Conservation (phyloP, 2,888 invertebrate species). For the Dolomedes plantarius region DNA sequence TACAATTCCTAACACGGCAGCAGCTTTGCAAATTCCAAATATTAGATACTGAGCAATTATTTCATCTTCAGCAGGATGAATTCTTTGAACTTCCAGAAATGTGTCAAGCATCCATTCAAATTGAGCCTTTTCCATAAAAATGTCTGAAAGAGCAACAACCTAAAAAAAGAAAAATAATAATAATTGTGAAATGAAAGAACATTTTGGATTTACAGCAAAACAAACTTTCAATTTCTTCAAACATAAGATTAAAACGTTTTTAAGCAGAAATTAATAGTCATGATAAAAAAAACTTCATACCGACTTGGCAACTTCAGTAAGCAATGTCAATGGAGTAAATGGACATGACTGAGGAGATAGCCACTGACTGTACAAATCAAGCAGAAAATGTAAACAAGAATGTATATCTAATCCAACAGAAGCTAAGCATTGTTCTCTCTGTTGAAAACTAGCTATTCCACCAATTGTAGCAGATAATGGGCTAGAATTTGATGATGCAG, state of each 20-base stretch:
- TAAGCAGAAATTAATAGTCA: no score
- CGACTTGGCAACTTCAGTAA: slow-evolving; percentile 78
- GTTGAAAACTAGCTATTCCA: slow-evolving; percentile 69
- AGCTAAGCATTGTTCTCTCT: slow-evolving; percentile 74
- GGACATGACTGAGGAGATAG: slow-evolving; percentile 79
- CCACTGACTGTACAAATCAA: slow-evolving; percentile 92
- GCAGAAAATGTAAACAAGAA: slow-evolving; percentile 93
- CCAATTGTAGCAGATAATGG: slow-evolving; percentile 52
- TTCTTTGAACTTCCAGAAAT: slow-evolving; percentile 82
- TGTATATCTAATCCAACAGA: slow-evolving; percentile 86
- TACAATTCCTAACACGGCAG: slow-evolving; percentile 82
- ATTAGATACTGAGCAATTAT: slow-evolving; percentile 84
- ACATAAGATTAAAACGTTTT: no score
- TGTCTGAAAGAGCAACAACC: slow-evolving; percentile 85
- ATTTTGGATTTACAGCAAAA: no score
- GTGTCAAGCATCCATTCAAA: slow-evolving; percentile 87
- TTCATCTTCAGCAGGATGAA: slow-evolving; percentile 85
- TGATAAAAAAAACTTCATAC: slow-evolving; percentile 78
- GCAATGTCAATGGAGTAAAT: slow-evolving; percentile 76
- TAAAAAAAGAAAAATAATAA: slow-evolving; percentile 41
- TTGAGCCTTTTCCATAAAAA: slow-evolving; percentile 83
- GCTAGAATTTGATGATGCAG: slow-evolving; percentile 70
- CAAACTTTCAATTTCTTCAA: no score
- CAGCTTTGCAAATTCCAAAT: slow-evolving; percentile 83
- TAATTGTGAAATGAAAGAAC: no score